A percentile compares a stretch with the other conserved stretches of the same genome.
Conservation (phyloP, 2,113 vertebrate genomes). For the Alethe diademata region DNA sequence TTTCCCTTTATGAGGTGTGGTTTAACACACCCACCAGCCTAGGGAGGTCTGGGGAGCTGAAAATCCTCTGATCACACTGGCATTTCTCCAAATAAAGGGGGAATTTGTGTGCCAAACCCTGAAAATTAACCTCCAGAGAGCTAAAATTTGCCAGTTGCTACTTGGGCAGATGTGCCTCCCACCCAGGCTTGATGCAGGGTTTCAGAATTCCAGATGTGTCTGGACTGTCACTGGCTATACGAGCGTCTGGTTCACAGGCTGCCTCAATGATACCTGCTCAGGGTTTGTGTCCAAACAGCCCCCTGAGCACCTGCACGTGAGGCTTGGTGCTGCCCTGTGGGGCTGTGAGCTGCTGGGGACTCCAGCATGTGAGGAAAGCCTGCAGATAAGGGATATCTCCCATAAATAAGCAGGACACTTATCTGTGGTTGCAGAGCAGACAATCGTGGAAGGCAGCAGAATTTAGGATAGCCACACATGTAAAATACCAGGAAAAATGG, state of each 20-base stretch:
- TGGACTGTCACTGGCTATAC: neutral
- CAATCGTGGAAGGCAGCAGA: neutral
- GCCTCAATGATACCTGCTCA: neutral
- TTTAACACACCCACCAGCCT: neutral
- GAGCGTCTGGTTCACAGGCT: neutral
- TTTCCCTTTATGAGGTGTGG: neutral
- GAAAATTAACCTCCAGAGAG: neutral
- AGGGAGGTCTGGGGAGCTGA: neutral
- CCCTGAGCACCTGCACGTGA: neutral
- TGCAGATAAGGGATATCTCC: neutral
- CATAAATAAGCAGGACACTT: neutral
- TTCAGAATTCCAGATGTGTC: neutral
- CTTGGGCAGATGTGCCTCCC: neutral
- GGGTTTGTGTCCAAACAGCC: neutral
- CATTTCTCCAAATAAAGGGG: neutral
- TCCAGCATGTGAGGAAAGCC: neutral
- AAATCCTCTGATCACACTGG: neutral
- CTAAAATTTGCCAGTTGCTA: neutral
- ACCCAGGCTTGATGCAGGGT: neutral
- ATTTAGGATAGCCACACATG: neutral
- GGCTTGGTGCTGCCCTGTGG: neutral
- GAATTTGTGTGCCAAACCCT: neutral
- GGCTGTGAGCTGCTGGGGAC: neutral
- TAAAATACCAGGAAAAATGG: neutral
- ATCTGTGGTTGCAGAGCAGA: neutral